Evolutionary conservation across 2,113 vertebrate species (phyloP).

Genomic region (Progne subis): DNA sequence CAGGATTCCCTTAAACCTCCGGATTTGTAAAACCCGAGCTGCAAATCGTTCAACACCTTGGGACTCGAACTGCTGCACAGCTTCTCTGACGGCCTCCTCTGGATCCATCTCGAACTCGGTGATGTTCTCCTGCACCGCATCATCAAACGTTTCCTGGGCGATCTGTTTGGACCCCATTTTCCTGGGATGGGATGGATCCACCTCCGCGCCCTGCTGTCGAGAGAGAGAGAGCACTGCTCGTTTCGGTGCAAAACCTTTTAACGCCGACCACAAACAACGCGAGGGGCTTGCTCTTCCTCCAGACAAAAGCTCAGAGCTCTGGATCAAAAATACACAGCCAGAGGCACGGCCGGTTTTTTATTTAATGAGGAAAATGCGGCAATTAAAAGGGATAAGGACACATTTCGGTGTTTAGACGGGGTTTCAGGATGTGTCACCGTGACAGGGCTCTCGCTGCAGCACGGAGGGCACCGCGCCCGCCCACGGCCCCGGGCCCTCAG

Average conservation of each 20-base stretch:
- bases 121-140: conserved; percentile 88
- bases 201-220: not conserved
- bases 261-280: fast-evolving
- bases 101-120: conserved; percentile 90
- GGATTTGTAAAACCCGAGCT: not conserved
- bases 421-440: not conserved
- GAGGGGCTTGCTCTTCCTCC: fast-evolving
- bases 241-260: not conserved
- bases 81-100: conserved; percentile 86
- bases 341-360: fast-evolving
- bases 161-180: conserved; percentile 86
- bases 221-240: not conserved
- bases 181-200: fast-evolving
- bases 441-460: not conserved
- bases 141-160: conserved; percentile 92
- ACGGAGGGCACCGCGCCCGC: not conserved
- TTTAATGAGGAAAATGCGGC: fast-evolving
- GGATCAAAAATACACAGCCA: fast-evolving
- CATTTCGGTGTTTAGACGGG: fast-evolving
- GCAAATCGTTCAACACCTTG: conserved; percentile 77
- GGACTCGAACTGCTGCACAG: conserved; percentile 90
- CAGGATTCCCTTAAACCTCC: not conserved
- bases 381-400: fast-evolving
- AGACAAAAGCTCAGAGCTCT: fast-evolving
- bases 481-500: not conserved